Conservation (phyloP, 2,113 vertebrate genomes). For the Gobiocypris rarus region DNA sequence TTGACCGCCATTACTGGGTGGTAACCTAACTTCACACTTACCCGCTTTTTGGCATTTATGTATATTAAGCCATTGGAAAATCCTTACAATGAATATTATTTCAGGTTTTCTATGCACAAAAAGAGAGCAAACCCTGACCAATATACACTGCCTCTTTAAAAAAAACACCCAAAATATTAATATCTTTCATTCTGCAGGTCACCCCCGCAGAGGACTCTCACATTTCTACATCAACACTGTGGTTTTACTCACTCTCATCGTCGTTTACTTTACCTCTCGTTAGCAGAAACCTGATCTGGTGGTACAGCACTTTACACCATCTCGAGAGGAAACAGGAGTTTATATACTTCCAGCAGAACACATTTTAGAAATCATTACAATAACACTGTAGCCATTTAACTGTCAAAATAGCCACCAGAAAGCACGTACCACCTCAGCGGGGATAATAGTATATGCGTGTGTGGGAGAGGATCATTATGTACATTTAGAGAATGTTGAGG, state of each 20-base stretch:
- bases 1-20: not conserved
- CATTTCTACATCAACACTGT: constrained; percentile 53
- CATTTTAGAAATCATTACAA: constrained; percentile 46
- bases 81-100: not conserved
- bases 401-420: constrained; percentile 43
- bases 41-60: not conserved
- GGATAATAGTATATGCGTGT: constrained; percentile 29
- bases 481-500: not conserved
- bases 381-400: constrained; percentile 51
- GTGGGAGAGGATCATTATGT: constrained; percentile 29
- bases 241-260: constrained; percentile 22
- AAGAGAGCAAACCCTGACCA: not conserved
- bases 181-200: constrained; percentile 13
- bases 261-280: constrained; percentile 56
- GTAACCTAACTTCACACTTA: not conserved
- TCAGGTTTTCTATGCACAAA: not conserved
- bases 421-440: not conserved
- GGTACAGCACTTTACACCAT: constrained; percentile 13
- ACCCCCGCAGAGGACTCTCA: constrained; percentile 29
- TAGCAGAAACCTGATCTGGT: constrained; percentile 53
- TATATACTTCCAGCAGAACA: constrained; percentile 38
- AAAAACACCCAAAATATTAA: constrained; percentile 14
- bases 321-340: constrained; percentile 38
- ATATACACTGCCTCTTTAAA: not conserved
- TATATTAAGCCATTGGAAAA: not conserved